Evolutionary conservation across 2,797 vertebrate genomes (phyloP), one percentile per base, ranked within the genome.

Genomic region (Lagocephalus sceleratus): DNA sequence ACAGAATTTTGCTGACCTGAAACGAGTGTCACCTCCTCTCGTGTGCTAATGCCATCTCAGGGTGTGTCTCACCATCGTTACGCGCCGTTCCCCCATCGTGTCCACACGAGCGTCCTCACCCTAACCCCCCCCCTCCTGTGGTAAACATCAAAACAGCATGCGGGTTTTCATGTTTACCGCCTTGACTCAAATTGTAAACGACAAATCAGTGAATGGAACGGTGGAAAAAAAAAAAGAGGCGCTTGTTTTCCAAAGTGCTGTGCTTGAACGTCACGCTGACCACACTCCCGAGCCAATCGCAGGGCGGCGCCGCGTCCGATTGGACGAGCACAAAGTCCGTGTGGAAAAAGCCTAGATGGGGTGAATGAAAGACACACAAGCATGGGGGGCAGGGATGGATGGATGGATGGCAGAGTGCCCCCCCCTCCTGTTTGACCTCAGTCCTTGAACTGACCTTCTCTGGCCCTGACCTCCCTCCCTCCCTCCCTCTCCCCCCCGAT

Each of bases 121-220:
- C 59, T 52, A n/a, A n/a, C 47, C 47, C 10, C 57, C 58, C 57
- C 61, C 61, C 48, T 76, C 55, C 60, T 68, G 64, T 54, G 59
- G 81, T 86, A 85, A 88, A 87, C 85, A 87, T 80, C 11, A 45
- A 87, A 88, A 83, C 80, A 88, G 83, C 87, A 88, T 82, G 82
- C 22, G 3, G 14, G 83, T 84, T 80, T 88, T 82, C 51, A 84
- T 87, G 89, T 88, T 89, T 90, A 83, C 85, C 12, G 32, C 32
- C 1, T 35, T 5, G 8, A 25, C 25, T 25, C 29, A 29, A 29
- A 9, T 29, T 29, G 29, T 11, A 11, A n/a, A 29, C 29, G 9
- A 29, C 11, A 12, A 35, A 35, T 35, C 32, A 5, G 32, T 10
- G 12, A 14, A 43, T 22, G 16, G 6, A n/a, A 38, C 29, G 51